phyloP scores from a whole-genome alignment of 2,888 invertebrate genomes.

The Synergus laeviventris region DNA sequence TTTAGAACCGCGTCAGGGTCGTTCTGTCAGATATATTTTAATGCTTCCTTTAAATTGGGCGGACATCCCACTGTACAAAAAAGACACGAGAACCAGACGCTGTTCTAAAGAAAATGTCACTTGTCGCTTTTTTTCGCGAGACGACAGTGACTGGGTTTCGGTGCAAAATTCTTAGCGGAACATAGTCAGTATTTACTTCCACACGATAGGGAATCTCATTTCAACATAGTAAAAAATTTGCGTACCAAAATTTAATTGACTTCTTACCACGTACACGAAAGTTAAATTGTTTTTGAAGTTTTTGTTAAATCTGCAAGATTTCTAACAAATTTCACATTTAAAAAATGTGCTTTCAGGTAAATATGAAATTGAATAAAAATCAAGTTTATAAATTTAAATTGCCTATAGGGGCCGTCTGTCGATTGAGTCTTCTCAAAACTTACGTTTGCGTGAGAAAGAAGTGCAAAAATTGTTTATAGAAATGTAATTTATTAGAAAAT shows the following conservation, averaged over 20 bases:
- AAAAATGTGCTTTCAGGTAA: too few species aligned
- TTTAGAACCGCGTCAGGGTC: slow-evolving; percentile 48
- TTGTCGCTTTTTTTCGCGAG: not conserved
- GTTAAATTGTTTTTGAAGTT: not conserved
- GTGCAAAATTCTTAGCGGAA: slow-evolving; percentile 31
- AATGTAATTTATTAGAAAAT: not conserved
- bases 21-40: slow-evolving; percentile 54
- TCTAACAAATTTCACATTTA: not conserved
- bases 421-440: not conserved
- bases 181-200: slow-evolving; percentile 32
- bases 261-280: not conserved
- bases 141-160: slow-evolving; percentile 7
- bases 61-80: slow-evolving; percentile 63
- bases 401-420: not conserved
- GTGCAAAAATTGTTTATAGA: not conserved
- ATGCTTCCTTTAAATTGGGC: slow-evolving; percentile 59
- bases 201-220: slow-evolving; percentile 41
- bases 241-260: slow-evolving; percentile 32
- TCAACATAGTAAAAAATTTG: slow-evolving; percentile 39
- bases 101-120: slow-evolving; percentile 24
- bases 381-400: not conserved
- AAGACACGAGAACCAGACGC: slow-evolving; percentile 44
- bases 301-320: not conserved
- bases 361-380: not conserved
- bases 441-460: not conserved